Evolutionary conservation across 2,888 invertebrate species (phyloP).

Genomic region (Physocephala rufipes): DNA sequence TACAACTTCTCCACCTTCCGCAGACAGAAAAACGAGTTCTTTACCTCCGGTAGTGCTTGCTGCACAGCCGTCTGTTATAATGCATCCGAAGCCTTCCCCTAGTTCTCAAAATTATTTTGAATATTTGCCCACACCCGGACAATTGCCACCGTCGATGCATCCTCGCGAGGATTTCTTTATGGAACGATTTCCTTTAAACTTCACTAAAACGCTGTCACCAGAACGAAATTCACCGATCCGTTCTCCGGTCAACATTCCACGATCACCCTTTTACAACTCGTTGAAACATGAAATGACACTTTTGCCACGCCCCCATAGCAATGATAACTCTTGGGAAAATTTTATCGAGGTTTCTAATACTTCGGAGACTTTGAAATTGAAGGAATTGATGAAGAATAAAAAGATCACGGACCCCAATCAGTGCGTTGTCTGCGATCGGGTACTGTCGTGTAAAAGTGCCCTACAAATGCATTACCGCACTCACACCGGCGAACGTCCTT

Average conservation of each 20-base stretch:
- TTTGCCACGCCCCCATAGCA: constrained; percentile 85
- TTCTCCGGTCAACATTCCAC: constrained; percentile 63
- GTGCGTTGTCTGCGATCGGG: constrained; percentile 96
- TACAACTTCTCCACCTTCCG: constrained; percentile 46
- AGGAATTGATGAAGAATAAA: constrained; percentile 96
- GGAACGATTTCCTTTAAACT: constrained; percentile 61
- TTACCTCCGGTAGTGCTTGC: constrained; percentile 66
- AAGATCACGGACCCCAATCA: constrained; percentile 97
- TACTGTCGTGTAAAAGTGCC: constrained; percentile 96
- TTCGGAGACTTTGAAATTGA: constrained; percentile 95
- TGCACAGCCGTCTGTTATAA: constrained; percentile 54
- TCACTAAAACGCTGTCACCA: constrained; percentile 60
- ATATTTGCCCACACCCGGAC: constrained; percentile 61
- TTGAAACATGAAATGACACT: constrained; percentile 65
- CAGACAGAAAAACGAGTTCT: constrained; percentile 60
- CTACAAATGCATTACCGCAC: constrained; percentile 93
- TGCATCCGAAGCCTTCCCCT: constrained; percentile 66
- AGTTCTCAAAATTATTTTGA: constrained; percentile 64
- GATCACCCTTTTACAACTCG: constrained; percentile 64
- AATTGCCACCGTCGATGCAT: constrained; percentile 59
- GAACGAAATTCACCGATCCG: constrained; percentile 63
- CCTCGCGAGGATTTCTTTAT: constrained; percentile 61
- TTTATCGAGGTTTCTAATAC: constrained; percentile 89
- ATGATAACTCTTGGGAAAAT: constrained; percentile 97
- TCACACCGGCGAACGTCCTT: constrained; percentile 74